Evolutionary conservation across 2,797 vertebrate species (phyloP), one percentile per base, ranked within the genome.

Genomic region (Clarias laeviceps): DNA sequence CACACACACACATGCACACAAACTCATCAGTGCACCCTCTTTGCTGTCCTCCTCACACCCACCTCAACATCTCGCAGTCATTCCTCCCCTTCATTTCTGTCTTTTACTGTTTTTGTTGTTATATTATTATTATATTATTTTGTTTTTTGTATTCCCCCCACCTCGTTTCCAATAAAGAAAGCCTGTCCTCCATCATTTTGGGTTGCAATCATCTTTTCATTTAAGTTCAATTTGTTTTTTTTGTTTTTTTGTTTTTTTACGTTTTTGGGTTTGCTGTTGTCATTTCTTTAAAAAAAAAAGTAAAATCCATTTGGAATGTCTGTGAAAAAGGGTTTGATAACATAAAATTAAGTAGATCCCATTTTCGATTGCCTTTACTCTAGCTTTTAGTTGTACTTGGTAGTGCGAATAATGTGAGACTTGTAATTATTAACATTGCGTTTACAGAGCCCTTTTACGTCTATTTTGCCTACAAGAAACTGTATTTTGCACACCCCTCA

Each of bases 91-190:
- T 92, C 87, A 94, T 93, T 93, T 94, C 92, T 91, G 92, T 95
- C 94, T 92, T 92, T 94, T 93, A 95, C 93, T 91, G 89, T 93
- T 91, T 94, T 92, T 94, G 92, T 95, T 95, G 92, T 95, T 95
- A 93, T 95, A 93, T 93, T 95, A 89, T 92, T 90, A 89, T 92
- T 93, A 95, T 95, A 92, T 89, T 91, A 91, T 95, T 95, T 91
- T 93, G 93, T 94, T 95, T 94, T 97, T 97, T 97, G 95, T 96
- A 97, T 95, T 94, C 92, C 93, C 84, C 92, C 91, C 92, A 88
- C 90, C 90, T 93, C 87, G 91, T 97, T 97, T 97, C 96, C 97
- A 99, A 99, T 99, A 99, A 99, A 99, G 96, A 96, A 96, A 97
- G 97, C 96, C 96, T 98, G 96, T 97, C 96, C 96, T 95, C 91